Conservation (phyloP, 2,797 vertebrate genomes). For the Myotis findleyi region DNA sequence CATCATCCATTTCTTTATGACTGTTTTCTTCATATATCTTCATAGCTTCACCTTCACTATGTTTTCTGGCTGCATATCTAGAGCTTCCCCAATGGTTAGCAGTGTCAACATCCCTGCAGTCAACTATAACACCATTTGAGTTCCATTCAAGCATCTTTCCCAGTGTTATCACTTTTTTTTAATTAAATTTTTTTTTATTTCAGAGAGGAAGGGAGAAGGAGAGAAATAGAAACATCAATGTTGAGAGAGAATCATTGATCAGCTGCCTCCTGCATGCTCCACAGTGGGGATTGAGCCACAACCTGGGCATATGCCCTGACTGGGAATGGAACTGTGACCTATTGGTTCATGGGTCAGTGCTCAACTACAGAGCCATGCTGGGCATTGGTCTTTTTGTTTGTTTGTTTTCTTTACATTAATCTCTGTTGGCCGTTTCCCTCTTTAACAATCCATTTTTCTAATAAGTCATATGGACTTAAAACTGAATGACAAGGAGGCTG, state of each 20-base stretch:
- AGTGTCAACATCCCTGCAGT: not conserved
- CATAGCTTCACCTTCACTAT: not conserved
- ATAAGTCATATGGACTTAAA: not conserved
- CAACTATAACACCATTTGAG: not conserved
- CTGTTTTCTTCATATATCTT: not conserved
- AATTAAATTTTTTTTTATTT: not conserved
- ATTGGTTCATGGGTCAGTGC: too few relatives aligned
- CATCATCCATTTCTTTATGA: not conserved
- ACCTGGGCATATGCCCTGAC: too few relatives aligned
- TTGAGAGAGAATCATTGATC: too few relatives aligned
- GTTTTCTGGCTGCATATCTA: not conserved
- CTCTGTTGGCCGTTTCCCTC: not conserved
- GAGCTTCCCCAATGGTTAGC: fast-evolving
- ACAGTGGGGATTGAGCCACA: too few relatives aligned
- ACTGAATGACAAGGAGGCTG: not conserved
- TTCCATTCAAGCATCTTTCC: not conserved
- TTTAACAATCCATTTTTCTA: not conserved
- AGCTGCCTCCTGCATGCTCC: too few relatives aligned
- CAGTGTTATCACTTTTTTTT: not conserved
- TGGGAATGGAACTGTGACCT: too few relatives aligned
- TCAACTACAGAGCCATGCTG: too few relatives aligned
- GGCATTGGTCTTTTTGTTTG: too few relatives aligned
- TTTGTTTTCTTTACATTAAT: not conserved
- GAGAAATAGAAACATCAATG: too few relatives aligned
- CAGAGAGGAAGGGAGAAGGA: too few relatives aligned